These are phyloP conservation scores for Tenthredo mesomela DNA, from an alignment of 2,888 invertebrate species.

Conservation along the genomic window DNA sequence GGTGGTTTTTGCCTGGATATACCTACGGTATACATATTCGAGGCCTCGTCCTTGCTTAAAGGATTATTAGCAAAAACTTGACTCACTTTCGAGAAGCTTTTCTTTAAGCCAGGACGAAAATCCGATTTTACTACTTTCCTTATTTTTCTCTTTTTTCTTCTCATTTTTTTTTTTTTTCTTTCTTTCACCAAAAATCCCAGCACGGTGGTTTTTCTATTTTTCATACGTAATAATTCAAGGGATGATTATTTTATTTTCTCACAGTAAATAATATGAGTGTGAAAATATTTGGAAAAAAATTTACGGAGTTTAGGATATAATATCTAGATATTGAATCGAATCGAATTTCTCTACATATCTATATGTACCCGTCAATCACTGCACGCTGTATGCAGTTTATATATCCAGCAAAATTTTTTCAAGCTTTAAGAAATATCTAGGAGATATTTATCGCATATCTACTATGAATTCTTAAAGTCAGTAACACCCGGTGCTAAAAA, in stretches of 20 bases:
- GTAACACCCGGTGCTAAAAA: background rate
- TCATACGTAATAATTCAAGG: background rate
- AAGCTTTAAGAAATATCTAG: background rate
- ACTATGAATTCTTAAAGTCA: background rate
- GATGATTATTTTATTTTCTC: too few species aligned
- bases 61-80: slow-evolving; percentile 14
- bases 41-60: background rate
- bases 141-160: background rate
- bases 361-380: too few species aligned
- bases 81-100: background rate
- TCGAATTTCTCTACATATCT: too few species aligned
- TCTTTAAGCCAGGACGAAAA: background rate
- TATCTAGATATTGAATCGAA: too few species aligned
- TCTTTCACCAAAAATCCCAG: too few species aligned
- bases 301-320: too few species aligned
- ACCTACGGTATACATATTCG: background rate
- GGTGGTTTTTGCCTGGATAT: background rate
- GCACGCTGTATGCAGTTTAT: too few species aligned
- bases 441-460: too few species aligned
- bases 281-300: too few species aligned
- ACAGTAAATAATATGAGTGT: too few species aligned
- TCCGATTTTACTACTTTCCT: background rate
- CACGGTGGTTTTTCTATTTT: too few species aligned
- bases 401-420: too few species aligned
- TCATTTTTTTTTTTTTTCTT: background rate